These are phyloP conservation scores for Pycnomerus fuliginosus DNA, from an alignment of 2,888 invertebrate species.

Conservation along the genomic window DNA sequence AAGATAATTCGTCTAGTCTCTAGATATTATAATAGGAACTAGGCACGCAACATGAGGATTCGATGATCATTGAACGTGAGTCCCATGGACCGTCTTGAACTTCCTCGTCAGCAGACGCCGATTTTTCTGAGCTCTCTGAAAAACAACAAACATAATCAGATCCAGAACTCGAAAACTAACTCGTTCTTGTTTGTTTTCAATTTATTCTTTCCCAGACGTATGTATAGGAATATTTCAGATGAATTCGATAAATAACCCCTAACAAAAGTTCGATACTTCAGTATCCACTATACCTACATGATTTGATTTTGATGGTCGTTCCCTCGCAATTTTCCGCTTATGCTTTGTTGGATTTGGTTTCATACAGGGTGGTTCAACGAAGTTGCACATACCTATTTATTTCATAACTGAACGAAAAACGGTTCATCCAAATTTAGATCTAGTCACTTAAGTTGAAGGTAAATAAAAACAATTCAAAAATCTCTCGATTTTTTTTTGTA, in stretches of 20 bases:
- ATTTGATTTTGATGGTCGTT: too few relatives aligned
- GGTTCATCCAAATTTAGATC: too few relatives aligned
- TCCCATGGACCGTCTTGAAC: constrained; percentile 54
- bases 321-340: too few relatives aligned
- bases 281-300: too few relatives aligned
- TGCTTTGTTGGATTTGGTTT: too few relatives aligned
- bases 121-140: constrained; percentile 53
- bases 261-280: too few relatives aligned
- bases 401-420: too few relatives aligned
- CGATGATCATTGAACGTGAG: constrained; percentile 32
- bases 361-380: too few relatives aligned
- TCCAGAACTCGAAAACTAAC: constrained; percentile 13
- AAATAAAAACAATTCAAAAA: too few relatives aligned
- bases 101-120: constrained; percentile 50
- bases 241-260: constrained; percentile 15
- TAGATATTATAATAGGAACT: constrained; percentile 6
- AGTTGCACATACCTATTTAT: too few relatives aligned
- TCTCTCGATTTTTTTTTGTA: too few relatives aligned
- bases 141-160: constrained; percentile 28
- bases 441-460: too few relatives aligned
- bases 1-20: constrained; percentile 15
- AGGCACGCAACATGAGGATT: constrained; percentile 13
- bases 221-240: constrained; percentile 5
- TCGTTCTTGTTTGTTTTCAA: constrained; percentile 20
- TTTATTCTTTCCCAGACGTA: constrained; percentile 13